Evolutionary conservation across 1,140 invertebrate genomes (phyloP).

Genomic region (Trichomalopsis sarcophagae): DNA sequence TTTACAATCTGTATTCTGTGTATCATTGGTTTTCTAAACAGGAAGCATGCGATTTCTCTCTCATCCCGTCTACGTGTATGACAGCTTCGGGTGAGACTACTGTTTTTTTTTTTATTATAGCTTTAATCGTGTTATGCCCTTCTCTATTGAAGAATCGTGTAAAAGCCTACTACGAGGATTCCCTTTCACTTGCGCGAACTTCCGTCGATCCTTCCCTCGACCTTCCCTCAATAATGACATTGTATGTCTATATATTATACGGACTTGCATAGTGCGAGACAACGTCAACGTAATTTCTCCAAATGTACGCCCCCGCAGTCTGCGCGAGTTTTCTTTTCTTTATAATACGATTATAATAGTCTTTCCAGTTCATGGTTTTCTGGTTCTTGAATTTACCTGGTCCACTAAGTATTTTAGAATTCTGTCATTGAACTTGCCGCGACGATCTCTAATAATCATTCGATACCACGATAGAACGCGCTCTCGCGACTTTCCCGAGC

Average conservation of each 20-base stretch:
- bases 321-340: conserved; percentile 16
- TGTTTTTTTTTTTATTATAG: conserved; percentile 34
- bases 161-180: background rate
- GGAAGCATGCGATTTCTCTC: conserved; percentile 49
- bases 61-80: conserved; percentile 17
- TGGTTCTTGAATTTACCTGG: conserved; percentile 39
- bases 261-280: conserved; percentile 29
- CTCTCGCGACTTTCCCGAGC: background rate
- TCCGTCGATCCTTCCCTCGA: background rate
- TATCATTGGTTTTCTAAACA: conserved; percentile 32
- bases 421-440: conserved; percentile 7
- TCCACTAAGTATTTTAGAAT: conserved; percentile 42
- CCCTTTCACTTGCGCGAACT: background rate
- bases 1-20: conserved; percentile 38
- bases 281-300: conserved; percentile 19
- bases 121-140: conserved; percentile 26
- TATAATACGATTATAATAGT: conserved; percentile 29
- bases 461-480: too few species aligned
- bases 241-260: conserved; percentile 25
- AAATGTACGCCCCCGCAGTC: conserved; percentile 2
- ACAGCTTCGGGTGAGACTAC: conserved; percentile 28
- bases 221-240: conserved; percentile 16
- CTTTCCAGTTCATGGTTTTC: conserved; percentile 31
- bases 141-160: conserved; percentile 8
- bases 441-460: background rate